Conservation (phyloP, 2,797 vertebrate genomes). For the Astyanax mexicanus region DNA sequence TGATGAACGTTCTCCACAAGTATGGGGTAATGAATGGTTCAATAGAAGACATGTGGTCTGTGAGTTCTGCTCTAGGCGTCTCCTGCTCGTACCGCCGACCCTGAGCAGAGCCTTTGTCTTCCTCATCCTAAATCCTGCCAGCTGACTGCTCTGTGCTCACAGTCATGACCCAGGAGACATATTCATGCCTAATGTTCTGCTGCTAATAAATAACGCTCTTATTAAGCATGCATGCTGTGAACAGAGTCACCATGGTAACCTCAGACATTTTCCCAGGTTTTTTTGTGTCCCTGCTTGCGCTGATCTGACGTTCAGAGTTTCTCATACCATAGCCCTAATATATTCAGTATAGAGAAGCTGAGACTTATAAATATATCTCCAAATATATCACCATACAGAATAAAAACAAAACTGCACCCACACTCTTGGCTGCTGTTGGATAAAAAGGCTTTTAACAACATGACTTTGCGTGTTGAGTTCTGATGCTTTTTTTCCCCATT, state of each 20-base stretch:
- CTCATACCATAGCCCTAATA: too few relatives aligned
- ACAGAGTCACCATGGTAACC: constrained; percentile 53
- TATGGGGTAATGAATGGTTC: constrained; percentile 9
- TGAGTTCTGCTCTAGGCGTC: constrained; percentile 17
- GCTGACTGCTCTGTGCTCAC: constrained; percentile 29
- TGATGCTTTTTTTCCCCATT: too few relatives aligned
- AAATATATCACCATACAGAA: too few relatives aligned
- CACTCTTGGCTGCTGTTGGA: too few relatives aligned
- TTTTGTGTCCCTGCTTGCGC: not conserved
- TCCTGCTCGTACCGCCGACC: constrained; percentile 5
- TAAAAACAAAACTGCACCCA: too few relatives aligned
- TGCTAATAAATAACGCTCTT: constrained; percentile 26
- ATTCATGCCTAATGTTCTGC: constrained; percentile 3
- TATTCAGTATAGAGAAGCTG: too few relatives aligned
- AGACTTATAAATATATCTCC: too few relatives aligned
- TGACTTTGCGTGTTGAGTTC: too few relatives aligned
- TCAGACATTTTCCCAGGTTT: constrained; percentile 18
- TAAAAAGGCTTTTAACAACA: too few relatives aligned
- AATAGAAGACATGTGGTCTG: not conserved
- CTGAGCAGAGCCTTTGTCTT: not conserved
- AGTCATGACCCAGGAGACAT: not conserved
- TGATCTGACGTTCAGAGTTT: not conserved
- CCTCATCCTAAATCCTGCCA: not conserved
- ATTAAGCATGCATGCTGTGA: constrained; percentile 38
- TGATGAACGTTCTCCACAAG: constrained; percentile 15